These are phyloP conservation scores for Danio jaintianensis DNA, from an alignment of 2,797 vertebrate species.

Conservation along the genomic window DNA sequence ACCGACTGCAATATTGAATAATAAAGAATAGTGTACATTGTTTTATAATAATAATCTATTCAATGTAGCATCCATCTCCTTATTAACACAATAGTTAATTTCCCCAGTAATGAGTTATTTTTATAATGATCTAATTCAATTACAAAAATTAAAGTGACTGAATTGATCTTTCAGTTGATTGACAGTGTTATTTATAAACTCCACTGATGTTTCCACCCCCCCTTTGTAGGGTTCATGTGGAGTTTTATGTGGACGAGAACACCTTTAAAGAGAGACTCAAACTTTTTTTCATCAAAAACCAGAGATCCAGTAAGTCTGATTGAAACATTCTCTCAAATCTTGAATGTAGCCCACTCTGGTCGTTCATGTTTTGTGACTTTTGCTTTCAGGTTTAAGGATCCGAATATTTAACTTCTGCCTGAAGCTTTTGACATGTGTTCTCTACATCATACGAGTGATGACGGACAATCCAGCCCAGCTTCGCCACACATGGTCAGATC, in stretches of 20 bases:
- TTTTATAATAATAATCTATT: no score
- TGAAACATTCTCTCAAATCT: background rate
- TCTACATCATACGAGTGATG: constrained; percentile 93
- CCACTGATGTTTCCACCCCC: background rate
- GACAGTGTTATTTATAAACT: background rate
- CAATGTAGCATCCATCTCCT: no score
- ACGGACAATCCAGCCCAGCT: constrained; percentile 85
- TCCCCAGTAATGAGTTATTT: no score
- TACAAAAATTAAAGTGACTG: no score
- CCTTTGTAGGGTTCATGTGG: constrained; percentile 95
- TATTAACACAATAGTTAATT: no score
- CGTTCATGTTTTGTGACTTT: background rate
- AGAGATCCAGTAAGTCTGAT: constrained; percentile 90
- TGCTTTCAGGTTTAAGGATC: constrained; percentile 87
- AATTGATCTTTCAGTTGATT: background rate
- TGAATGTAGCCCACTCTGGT: background rate
- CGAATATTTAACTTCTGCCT: constrained; percentile 96
- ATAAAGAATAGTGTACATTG: no score
- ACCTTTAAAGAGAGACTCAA: constrained; percentile 97
- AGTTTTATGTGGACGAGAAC: constrained; percentile 98
- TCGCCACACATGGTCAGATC: constrained; percentile 52
- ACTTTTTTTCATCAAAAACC: constrained; percentile 99
- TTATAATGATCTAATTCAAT: no score
- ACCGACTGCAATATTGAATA: no score
- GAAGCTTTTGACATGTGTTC: constrained; percentile 94